A percentile compares a stretch with the other conserved stretches of the same genome.
These are phyloP conservation scores for Brassicogethes aeneus DNA, from an alignment of 2,888 invertebrate species.

Conservation along the genomic window DNA sequence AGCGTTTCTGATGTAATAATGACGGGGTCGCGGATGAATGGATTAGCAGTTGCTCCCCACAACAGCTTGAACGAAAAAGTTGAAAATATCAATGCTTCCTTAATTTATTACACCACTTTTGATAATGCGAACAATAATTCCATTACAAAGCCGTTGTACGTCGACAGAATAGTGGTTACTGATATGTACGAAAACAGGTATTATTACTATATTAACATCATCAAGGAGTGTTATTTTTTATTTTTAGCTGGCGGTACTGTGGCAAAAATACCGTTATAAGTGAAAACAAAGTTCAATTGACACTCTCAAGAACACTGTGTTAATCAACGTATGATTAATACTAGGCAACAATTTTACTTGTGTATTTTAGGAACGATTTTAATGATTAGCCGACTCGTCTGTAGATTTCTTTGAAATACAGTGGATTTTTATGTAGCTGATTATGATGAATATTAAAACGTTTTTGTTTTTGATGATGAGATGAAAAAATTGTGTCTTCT, in stretches of 20 bases:
- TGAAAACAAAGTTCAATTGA: conserved; percentile 12
- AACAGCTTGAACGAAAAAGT: conserved; percentile 27
- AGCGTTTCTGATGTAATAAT: conserved; percentile 31
- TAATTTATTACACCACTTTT: conserved; percentile 24
- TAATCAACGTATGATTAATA: too few species aligned
- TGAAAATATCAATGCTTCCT: conserved; percentile 28
- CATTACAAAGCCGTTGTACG: conserved; percentile 14
- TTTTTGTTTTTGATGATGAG: too few species aligned
- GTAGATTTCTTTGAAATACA: too few species aligned
- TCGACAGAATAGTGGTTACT: conserved; percentile 33
- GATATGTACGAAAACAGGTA: conserved; percentile 39
- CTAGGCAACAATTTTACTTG: too few species aligned
- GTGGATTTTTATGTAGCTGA: too few species aligned
- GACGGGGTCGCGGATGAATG: conserved; percentile 32
- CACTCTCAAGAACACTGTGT: background rate
- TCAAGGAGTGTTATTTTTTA: too few species aligned
- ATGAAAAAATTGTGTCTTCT: too few species aligned
- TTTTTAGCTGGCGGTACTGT: conserved; percentile 39
- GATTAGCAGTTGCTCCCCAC: conserved; percentile 36
- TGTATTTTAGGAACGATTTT: too few species aligned
- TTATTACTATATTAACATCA: background rate
- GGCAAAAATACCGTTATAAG: conserved; percentile 32
- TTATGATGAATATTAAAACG: too few species aligned
- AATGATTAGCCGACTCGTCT: too few species aligned
- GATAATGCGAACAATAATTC: background rate